Evolutionary conservation across 2,797 vertebrate genomes (phyloP).

Genomic region (Myripristis murdjan): DNA sequence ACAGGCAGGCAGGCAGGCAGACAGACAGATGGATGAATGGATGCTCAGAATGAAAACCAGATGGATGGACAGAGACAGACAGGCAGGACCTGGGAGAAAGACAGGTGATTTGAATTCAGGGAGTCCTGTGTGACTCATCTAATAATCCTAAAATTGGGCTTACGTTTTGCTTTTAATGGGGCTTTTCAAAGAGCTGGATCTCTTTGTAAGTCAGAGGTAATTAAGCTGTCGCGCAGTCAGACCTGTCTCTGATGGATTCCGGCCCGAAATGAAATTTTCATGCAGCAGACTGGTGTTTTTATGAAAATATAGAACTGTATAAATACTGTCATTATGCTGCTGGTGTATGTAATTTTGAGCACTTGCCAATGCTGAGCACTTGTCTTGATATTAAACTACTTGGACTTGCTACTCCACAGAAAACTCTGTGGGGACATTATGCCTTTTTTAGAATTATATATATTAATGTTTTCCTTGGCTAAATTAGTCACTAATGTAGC

Average conservation of each 20-base stretch:
- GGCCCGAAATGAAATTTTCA: conserved; percentile 32
- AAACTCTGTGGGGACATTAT: too few relatives aligned
- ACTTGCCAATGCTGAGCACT: background rate
- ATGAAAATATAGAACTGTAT: background rate
- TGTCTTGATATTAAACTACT: too few relatives aligned
- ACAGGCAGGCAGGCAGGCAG: background rate
- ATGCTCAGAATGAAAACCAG: background rate
- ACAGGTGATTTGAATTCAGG: conserved; percentile 24
- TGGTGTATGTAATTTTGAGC: background rate
- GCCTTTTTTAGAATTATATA: too few relatives aligned
- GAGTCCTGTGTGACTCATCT: conserved; percentile 22
- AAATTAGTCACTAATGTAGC: too few relatives aligned
- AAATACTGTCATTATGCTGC: background rate
- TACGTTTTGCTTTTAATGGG: conserved; percentile 25
- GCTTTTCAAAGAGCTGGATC: conserved; percentile 29
- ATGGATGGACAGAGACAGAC: background rate
- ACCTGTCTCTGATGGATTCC: conserved; percentile 22
- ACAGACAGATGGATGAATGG: background rate
- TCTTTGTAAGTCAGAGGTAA: conserved; percentile 38
- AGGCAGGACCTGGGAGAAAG: background rate
- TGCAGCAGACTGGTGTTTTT: conserved; percentile 26
- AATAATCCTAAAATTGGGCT: conserved; percentile 43
- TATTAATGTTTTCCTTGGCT: too few relatives aligned
- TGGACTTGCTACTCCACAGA: too few relatives aligned
- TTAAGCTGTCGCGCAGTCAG: conserved; percentile 21